A percentile compares a stretch with the other conserved stretches of the same genome.
These are phyloP conservation scores for Carduelis carduelis DNA, from an alignment of 2,797 vertebrate genomes.

Conservation along the genomic window DNA sequence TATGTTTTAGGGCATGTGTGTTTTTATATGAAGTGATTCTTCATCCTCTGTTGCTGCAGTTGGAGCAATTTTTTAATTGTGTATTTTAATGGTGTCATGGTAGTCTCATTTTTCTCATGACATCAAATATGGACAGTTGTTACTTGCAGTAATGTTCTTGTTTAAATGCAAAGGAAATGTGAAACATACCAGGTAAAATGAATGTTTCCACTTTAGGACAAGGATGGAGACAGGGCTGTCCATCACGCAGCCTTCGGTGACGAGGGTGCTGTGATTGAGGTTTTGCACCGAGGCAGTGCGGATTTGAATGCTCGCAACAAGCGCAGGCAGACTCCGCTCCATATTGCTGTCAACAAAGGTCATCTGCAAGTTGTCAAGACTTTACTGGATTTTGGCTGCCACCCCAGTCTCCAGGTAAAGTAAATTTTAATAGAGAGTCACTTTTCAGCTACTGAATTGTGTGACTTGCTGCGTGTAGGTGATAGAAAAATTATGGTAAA, in stretches of 20 bases:
- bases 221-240: conserved; percentile 96
- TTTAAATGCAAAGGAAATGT: not conserved
- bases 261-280: conserved; percentile 97
- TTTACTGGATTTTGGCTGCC: conserved; percentile 94
- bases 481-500: not conserved
- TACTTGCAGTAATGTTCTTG: not conserved
- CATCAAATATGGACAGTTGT: no score
- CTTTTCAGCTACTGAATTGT: not conserved
- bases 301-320: conserved; percentile 98
- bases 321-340: conserved; percentile 93
- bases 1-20: not conserved
- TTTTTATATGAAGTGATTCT: not conserved
- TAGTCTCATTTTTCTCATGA: not conserved
- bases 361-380: conserved; percentile 99
- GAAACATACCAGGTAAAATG: not conserved
- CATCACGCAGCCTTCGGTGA: conserved; percentile 97
- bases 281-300: conserved; percentile 93
- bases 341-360: conserved; percentile 98
- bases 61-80: not conserved
- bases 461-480: not conserved
- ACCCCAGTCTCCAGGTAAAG: conserved; percentile 96
- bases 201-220: conserved; percentile 81
- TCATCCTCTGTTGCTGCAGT: not conserved
- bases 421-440: not conserved
- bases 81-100: not conserved